phyloP scores from a whole-genome alignment of 2,888 invertebrate genomes.

The Eupsilia transversa region DNA sequence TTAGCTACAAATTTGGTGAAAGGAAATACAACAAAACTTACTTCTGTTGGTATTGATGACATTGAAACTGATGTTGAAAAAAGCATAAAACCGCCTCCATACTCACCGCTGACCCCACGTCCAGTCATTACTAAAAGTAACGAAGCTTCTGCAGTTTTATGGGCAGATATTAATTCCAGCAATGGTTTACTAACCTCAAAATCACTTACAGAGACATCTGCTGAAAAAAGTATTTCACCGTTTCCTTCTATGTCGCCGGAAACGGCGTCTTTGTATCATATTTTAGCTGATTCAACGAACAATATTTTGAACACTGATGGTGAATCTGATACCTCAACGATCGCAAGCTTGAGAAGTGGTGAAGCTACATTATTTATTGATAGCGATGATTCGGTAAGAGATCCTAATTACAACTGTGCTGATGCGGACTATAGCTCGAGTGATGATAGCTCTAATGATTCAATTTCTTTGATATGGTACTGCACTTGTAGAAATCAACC shows the following conservation, averaged over 20 bases:
- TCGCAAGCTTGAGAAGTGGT: slow-evolving; percentile 2
- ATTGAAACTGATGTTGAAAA: not conserved
- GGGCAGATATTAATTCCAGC: not conserved
- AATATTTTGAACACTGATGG: slow-evolving; percentile 2
- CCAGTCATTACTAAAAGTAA: slow-evolving; percentile 1
- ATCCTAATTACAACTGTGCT: not conserved
- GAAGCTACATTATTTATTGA: slow-evolving; percentile 6
- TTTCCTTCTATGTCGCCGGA: not conserved
- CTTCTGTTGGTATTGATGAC: not conserved
- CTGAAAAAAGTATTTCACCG: slow-evolving; percentile 7
- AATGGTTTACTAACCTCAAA: not conserved
- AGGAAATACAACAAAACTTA: not conserved
- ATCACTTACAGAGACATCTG: not conserved
- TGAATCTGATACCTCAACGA: not conserved
- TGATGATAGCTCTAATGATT: slow-evolving; percentile 10
- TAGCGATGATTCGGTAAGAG: slow-evolving; percentile 6
- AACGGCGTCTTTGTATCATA: not conserved
- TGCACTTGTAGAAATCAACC: not conserved
- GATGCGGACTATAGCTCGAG: not conserved
- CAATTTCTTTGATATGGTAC: slow-evolving; percentile 2
- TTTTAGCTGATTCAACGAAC: slow-evolving; percentile 1
- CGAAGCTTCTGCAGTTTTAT: not conserved
- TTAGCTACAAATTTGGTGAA: not conserved
- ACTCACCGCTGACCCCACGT: not conserved
- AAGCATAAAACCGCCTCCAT: slow-evolving; percentile 3